Conservation (phyloP, 2,113 vertebrate genomes). For the Laterallus jamaicensis region DNA sequence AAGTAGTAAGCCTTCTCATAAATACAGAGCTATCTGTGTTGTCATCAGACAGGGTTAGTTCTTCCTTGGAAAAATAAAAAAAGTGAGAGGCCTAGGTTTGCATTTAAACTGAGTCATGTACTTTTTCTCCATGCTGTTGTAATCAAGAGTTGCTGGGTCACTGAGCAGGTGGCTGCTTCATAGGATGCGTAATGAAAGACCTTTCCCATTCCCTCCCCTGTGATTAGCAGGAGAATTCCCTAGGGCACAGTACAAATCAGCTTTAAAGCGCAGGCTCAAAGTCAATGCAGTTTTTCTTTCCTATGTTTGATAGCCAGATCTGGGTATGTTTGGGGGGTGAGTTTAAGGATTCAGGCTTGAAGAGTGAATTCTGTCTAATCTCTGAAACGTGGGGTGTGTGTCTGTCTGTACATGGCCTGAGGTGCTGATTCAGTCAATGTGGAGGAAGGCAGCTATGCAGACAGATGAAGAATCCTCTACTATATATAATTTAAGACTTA, state of each 20-base stretch:
- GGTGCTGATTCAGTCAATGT: background rate
- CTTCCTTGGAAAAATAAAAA: background rate
- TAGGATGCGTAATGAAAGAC: background rate
- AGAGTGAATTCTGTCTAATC: background rate
- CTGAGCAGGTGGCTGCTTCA: background rate
- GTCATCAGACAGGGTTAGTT: background rate
- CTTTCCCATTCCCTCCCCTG: background rate
- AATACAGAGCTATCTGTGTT: background rate
- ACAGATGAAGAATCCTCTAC: background rate
- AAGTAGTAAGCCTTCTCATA: background rate
- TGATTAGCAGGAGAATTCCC: background rate
- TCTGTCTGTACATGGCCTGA: background rate
- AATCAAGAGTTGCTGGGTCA: background rate
- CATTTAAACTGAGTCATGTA: background rate
- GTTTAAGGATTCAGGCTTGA: background rate
- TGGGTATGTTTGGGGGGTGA: background rate
- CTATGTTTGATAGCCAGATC: background rate
- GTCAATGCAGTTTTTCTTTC: background rate
- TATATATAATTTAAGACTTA: background rate
- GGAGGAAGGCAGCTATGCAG: background rate
- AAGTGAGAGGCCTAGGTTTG: background rate
- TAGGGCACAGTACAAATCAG: background rate
- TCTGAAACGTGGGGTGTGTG: background rate
- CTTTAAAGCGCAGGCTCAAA: background rate
- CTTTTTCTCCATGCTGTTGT: background rate